phyloP scores from a whole-genome alignment of 1,140 invertebrate species.

The Ditylenchus dipsaci region DNA sequence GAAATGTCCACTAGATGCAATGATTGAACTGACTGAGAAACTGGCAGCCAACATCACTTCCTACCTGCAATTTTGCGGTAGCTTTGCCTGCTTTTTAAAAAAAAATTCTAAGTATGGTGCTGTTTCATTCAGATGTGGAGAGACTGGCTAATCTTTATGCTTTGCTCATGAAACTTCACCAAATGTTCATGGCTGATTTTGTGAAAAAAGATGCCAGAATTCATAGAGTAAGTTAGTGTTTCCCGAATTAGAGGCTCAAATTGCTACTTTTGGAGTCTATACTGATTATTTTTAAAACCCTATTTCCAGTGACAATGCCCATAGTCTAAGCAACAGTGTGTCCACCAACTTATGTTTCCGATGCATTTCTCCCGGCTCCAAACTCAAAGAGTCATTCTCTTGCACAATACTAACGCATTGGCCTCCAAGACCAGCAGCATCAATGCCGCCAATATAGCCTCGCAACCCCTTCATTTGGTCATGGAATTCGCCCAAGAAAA shows the following conservation, averaged over 20 bases:
- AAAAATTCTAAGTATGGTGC: background rate
- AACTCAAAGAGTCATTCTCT: background rate
- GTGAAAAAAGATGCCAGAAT: background rate
- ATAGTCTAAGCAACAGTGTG: background rate
- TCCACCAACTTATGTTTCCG: background rate
- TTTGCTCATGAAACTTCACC: background rate
- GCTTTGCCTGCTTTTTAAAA: background rate
- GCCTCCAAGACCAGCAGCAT: background rate
- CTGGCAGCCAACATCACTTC: background rate
- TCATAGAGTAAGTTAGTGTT: background rate
- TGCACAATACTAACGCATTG: background rate
- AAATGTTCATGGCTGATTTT: background rate
- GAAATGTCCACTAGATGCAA: background rate
- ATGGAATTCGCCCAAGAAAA: too few species aligned
- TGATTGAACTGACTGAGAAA: constrained; percentile 4
- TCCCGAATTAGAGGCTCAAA: background rate
- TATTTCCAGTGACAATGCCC: background rate
- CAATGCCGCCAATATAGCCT: background rate
- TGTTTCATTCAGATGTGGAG: background rate
- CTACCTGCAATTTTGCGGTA: background rate
- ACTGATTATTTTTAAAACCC: background rate
- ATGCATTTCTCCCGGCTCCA: background rate
- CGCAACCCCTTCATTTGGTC: too few species aligned
- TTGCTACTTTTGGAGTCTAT: too few species aligned
- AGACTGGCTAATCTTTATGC: background rate